Percentiles rank a stretch among this genome's conserved stretches.
These are phyloP conservation scores for Beroe forskalii DNA, from an alignment of 37 sponge, comb jelly and placozoan genomes.

Conservation along the genomic window DNA sequence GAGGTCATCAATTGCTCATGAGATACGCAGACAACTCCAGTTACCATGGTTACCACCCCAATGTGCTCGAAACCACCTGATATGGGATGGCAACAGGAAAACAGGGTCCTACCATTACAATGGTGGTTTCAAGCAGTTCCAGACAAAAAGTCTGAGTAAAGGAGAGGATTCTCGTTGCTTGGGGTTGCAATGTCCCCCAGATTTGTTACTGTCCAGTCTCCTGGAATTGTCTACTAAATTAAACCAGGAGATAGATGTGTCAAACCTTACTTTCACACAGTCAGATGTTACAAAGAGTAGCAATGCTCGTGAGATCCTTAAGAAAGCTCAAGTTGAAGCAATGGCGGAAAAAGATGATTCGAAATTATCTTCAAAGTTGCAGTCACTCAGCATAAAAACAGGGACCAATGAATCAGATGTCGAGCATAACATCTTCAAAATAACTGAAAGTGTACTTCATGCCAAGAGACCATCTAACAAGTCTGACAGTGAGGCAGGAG, in stretches of 20 bases:
- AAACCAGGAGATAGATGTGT: slow-evolving; percentile 25
- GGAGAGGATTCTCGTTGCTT: background rate
- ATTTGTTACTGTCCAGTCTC: slow-evolving; percentile 7
- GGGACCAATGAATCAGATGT: background rate
- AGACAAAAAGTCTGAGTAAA: background rate
- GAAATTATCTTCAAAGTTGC: no score
- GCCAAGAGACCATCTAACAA: background rate
- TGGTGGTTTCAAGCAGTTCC: background rate
- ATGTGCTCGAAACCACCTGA: background rate
- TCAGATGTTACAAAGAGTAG: background rate
- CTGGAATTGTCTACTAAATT: background rate
- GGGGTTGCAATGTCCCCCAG: slow-evolving; percentile 4
- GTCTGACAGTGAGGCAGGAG: no score
- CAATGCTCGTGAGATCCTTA: background rate
- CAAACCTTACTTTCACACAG: background rate
- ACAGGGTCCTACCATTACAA: slow-evolving; percentile 15
- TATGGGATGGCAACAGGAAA: slow-evolving; percentile 45
- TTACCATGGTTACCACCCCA: slow-evolving; percentile 20
- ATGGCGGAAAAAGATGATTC: background rate
- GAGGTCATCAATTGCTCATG: background rate
- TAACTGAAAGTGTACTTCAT: background rate
- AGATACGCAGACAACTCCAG: slow-evolving; percentile 15
- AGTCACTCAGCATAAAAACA: background rate
- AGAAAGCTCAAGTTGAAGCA: background rate
- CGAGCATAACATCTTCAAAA: background rate